Evolutionary conservation across 2,113 vertebrate genomes (phyloP).

Genomic region (Indicator indicator): DNA sequence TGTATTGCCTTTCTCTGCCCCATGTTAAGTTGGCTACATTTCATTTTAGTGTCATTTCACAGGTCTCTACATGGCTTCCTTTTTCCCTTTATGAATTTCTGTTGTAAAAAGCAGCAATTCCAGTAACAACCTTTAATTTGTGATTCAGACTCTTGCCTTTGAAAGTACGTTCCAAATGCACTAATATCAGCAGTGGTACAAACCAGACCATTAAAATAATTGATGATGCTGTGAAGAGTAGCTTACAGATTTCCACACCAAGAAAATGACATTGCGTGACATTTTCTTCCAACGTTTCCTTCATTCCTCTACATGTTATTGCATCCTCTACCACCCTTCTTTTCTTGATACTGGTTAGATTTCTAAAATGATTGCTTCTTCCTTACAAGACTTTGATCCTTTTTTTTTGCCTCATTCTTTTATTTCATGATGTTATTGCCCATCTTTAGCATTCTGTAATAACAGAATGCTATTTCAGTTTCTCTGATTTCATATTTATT

Average conservation of each 20-base stretch:
- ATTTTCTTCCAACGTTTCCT: background rate
- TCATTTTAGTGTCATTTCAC: slow-evolving; percentile 26
- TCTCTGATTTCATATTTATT: background rate
- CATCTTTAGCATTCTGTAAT: background rate
- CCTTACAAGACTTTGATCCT: background rate
- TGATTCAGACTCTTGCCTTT: slow-evolving; percentile 27
- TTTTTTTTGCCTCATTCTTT: background rate
- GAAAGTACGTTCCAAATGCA: slow-evolving; percentile 36
- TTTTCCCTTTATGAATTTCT: background rate
- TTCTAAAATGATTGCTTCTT: background rate
- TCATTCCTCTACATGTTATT: background rate
- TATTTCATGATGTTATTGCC: background rate
- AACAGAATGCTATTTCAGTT: background rate
- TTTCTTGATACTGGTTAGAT: background rate
- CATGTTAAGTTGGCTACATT: background rate
- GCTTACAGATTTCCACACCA: background rate
- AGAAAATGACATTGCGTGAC: background rate
- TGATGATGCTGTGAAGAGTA: background rate
- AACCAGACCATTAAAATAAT: slow-evolving; percentile 41
- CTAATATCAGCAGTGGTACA: slow-evolving; percentile 4
- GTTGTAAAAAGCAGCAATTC: slow-evolving; percentile 14
- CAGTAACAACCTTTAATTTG: slow-evolving; percentile 36
- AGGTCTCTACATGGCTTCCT: background rate
- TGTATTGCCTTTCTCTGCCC: background rate
- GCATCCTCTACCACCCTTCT: background rate